phyloP scores from a whole-genome alignment of 2,797 vertebrate species.

The Centroberyx gerrardi region DNA sequence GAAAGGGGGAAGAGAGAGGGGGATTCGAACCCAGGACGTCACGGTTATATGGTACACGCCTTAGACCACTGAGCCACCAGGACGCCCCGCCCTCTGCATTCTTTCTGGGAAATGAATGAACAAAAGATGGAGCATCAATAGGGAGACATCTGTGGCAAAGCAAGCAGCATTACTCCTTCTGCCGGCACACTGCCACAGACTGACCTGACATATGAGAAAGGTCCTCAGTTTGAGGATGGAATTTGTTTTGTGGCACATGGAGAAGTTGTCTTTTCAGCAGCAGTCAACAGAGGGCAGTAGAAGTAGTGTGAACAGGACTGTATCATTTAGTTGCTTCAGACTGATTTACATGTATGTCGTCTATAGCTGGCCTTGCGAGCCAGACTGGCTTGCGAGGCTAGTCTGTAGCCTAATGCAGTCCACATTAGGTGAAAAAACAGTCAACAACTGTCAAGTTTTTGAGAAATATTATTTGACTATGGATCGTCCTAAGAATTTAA shows the following conservation, averaged over 20 bases:
- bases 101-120: constrained; percentile 65
- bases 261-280: constrained; percentile 17
- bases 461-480: background rate
- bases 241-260: background rate
- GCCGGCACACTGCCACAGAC: constrained; percentile 20
- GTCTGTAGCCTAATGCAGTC: constrained; percentile 20
- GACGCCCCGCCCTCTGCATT: constrained; percentile 12
- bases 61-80: too few species aligned
- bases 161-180: constrained; percentile 69
- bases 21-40: too few species aligned
- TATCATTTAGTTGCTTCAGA: background rate
- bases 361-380: background rate
- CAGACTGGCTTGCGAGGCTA: constrained; percentile 9
- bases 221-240: constrained; percentile 11
- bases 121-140: constrained; percentile 70
- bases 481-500: background rate
- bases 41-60: too few species aligned
- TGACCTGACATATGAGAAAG: constrained; percentile 36
- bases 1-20: too few species aligned
- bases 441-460: constrained; percentile 13
- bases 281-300: constrained; percentile 39
- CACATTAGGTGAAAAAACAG: constrained; percentile 27
- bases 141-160: constrained; percentile 67
- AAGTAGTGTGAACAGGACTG: constrained; percentile 9
- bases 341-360: constrained; percentile 1